Evolutionary conservation across 2,888 invertebrate species (phyloP).

Genomic region (Philopedon plagiatum): DNA sequence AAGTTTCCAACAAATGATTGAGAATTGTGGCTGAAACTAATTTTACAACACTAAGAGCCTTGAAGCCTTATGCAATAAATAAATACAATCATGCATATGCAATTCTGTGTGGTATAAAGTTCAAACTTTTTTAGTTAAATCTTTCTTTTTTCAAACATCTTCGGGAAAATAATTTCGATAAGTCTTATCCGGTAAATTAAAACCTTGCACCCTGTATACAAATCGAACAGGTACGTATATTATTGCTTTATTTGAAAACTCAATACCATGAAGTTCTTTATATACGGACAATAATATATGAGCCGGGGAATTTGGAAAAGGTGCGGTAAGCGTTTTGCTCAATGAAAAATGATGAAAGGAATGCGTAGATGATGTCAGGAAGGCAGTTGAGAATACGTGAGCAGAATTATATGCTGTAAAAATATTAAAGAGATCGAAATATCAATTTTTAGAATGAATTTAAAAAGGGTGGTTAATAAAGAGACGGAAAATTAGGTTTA

Average conservation of each 20-base stretch:
- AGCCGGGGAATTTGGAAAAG: constrained; percentile 28
- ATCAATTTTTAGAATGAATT: constrained; percentile 15
- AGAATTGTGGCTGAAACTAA: too few species aligned
- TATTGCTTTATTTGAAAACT: constrained; percentile 19
- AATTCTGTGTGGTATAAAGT: too few species aligned
- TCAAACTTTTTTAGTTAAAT: too few species aligned
- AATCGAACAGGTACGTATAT: neutral
- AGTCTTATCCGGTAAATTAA: too few species aligned
- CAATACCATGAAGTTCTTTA: constrained; percentile 8
- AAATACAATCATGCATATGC: too few species aligned
- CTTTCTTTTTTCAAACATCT: too few species aligned
- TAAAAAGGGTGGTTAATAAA: constrained; percentile 5
- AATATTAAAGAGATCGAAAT: constrained; percentile 25
- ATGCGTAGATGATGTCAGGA: constrained; percentile 29
- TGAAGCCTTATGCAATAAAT: too few species aligned
- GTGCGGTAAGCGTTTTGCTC: constrained; percentile 40
- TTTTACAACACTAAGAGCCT: too few species aligned
- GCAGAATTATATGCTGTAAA: constrained; percentile 17
- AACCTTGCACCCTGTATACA: too few species aligned
- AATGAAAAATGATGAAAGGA: constrained; percentile 39
- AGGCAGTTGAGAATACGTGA: constrained; percentile 31
- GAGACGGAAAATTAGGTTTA: constrained; percentile 7
- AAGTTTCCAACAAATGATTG: too few species aligned
- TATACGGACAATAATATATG: constrained; percentile 21
- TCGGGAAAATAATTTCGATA: too few species aligned